A percentile compares a stretch with the other conserved stretches of the same genome.
phyloP scores from a whole-genome alignment of 2,797 vertebrate species.

The Sparus aurata region DNA sequence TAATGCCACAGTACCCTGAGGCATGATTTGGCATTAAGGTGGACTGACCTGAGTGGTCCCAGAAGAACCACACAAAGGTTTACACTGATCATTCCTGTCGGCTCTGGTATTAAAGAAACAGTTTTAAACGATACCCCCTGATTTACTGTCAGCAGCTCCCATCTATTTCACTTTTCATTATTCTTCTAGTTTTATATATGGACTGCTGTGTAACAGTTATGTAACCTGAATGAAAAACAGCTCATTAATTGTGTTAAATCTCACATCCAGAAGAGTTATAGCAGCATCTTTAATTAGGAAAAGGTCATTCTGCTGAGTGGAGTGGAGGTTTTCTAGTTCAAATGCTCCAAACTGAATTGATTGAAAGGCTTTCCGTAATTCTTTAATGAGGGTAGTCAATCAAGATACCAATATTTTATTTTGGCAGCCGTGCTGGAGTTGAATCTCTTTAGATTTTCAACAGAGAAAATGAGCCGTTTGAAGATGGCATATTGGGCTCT shows the following conservation, averaged over 20 bases:
- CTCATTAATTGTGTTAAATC: neutral
- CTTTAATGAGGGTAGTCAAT: neutral
- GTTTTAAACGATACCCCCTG: neutral
- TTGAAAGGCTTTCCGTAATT: neutral
- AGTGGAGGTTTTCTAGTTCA: neutral
- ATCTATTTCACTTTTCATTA: neutral
- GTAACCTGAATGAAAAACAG: neutral
- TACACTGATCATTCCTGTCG: conserved; percentile 24
- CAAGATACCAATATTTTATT: neutral
- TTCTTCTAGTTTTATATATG: neutral
- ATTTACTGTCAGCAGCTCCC: neutral
- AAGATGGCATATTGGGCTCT: too few relatives aligned
- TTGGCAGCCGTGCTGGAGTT: neutral
- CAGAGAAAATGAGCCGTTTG: too few relatives aligned
- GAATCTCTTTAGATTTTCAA: neutral
- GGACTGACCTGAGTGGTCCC: conserved; percentile 42
- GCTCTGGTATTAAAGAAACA: conserved; percentile 27
- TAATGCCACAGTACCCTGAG: conserved; percentile 57
- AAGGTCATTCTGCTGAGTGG: neutral
- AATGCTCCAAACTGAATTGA: neutral
- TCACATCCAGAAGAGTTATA: neutral
- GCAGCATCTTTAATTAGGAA: neutral
- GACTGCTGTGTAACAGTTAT: neutral
- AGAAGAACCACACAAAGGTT: conserved; percentile 17
- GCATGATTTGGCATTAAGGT: conserved; percentile 52